These are phyloP conservation scores for Anthrax anthrax DNA, from an alignment of 2,888 invertebrate genomes.

Conservation along the genomic window DNA sequence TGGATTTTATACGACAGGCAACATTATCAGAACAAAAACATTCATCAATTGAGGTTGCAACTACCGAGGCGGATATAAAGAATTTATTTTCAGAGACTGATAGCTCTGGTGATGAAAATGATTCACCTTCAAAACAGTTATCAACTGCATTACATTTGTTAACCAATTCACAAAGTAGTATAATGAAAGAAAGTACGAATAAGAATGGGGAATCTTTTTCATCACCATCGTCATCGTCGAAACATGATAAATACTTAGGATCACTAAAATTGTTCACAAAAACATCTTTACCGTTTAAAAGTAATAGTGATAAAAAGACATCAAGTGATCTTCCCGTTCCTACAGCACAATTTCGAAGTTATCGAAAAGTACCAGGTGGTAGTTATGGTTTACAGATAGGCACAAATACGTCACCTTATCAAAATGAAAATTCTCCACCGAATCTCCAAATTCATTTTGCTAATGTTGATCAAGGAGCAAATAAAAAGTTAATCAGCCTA, in stretches of 20 bases:
- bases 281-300: conserved; percentile 31
- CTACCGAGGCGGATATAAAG: conserved; percentile 15
- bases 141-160: conserved; percentile 28
- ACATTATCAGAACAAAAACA: conserved; percentile 30
- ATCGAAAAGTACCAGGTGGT: conserved; percentile 49
- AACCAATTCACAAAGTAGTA: conserved; percentile 11
- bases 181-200: not conserved
- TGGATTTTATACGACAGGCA: conserved; percentile 51
- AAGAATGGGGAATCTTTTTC: conserved; percentile 3
- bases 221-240: conserved; percentile 19
- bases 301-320: conserved; percentile 30
- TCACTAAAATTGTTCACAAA: conserved; percentile 56
- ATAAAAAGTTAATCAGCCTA: too few relatives aligned
- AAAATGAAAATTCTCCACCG: not conserved
- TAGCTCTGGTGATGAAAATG: conserved; percentile 40
- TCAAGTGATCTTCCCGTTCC: conserved; percentile 51
- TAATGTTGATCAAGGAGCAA: too few relatives aligned
- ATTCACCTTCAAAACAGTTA: conserved; percentile 22
- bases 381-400: conserved; percentile 34
- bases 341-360: conserved; percentile 64
- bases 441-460: not conserved
- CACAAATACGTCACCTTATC: conserved; percentile 14
- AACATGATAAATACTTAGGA: conserved; percentile 40
- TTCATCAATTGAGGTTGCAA: not conserved
- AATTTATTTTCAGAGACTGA: conserved; percentile 45